A percentile compares a stretch with the other conserved stretches of the same genome.
phyloP scores from a whole-genome alignment of 2,888 invertebrate genomes.

The Melipona bicolor region DNA sequence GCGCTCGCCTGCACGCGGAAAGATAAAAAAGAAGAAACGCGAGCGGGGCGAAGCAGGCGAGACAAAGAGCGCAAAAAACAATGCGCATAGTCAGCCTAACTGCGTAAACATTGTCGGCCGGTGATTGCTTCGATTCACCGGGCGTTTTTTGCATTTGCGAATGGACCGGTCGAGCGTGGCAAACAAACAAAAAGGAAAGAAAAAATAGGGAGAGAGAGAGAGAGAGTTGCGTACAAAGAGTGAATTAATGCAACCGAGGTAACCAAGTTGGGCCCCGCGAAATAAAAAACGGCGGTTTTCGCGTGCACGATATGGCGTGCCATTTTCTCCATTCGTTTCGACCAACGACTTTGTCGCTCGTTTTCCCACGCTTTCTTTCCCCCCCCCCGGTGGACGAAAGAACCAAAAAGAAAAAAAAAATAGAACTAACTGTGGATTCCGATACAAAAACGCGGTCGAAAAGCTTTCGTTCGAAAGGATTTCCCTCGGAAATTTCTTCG shows the following conservation, averaged over 20 bases:
- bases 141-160: slow-evolving; percentile 71
- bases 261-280: slow-evolving; percentile 29
- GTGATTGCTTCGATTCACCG: slow-evolving; percentile 79
- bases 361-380: background rate
- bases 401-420: background rate
- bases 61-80: slow-evolving; percentile 58
- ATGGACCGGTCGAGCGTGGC: slow-evolving; percentile 50
- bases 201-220: background rate
- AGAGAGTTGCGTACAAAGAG: slow-evolving; percentile 69
- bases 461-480: background rate
- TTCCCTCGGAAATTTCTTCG: slow-evolving; percentile 10
- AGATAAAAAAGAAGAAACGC: slow-evolving; percentile 30
- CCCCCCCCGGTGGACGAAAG: background rate
- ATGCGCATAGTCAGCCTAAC: slow-evolving; percentile 71
- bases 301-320: slow-evolving; percentile 38
- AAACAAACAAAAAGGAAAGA: slow-evolving; percentile 42
- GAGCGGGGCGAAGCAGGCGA: background rate
- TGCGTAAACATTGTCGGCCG: slow-evolving; percentile 76
- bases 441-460: background rate
- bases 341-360: slow-evolving; percentile 33
- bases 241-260: slow-evolving; percentile 66
- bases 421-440: background rate
- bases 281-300: slow-evolving; percentile 59
- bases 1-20: slow-evolving; percentile 19
- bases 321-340: slow-evolving; percentile 29